These are phyloP conservation scores for Eupithecia centaureata DNA, from an alignment of 2,888 invertebrate genomes.

Conservation along the genomic window DNA sequence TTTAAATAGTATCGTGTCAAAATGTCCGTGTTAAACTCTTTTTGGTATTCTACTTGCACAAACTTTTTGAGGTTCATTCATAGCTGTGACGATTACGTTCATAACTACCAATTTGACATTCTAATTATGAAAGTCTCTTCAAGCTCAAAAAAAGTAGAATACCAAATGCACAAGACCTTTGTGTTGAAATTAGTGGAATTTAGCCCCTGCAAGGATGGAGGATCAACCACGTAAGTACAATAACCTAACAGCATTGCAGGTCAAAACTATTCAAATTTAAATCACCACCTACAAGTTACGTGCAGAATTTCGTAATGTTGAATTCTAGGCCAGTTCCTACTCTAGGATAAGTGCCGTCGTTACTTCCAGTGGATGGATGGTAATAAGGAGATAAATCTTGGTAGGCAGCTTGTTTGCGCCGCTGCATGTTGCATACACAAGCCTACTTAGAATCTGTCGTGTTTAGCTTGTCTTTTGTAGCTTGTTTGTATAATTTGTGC, in stretches of 20 bases:
- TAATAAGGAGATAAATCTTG: slow-evolving; percentile 43
- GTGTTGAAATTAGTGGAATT: no score
- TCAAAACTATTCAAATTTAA: slow-evolving; percentile 15
- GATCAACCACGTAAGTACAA: background rate
- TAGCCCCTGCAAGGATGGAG: no score
- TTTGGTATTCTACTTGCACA: no score
- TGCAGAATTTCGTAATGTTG: slow-evolving; percentile 44
- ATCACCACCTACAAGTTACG: slow-evolving; percentile 19
- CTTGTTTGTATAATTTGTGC: slow-evolving; percentile 5
- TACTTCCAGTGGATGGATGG: slow-evolving; percentile 42
- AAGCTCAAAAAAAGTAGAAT: no score
- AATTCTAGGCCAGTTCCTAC: slow-evolving; percentile 64
- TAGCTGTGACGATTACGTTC: no score
- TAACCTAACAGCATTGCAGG: background rate
- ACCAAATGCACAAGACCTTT: no score
- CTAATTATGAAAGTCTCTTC: no score
- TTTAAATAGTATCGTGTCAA: no score
- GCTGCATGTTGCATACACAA: slow-evolving; percentile 2
- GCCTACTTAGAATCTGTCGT: slow-evolving; percentile 8
- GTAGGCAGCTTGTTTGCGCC: slow-evolving; percentile 18
- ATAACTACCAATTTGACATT: no score
- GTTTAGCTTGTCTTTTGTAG: background rate
- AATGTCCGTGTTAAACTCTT: no score
- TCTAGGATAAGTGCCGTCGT: slow-evolving; percentile 51
- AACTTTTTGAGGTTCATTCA: no score